Base-by-base conservation (phyloP, 2,888 invertebrate genomes). In the Drosophila infuscata region DNA sequence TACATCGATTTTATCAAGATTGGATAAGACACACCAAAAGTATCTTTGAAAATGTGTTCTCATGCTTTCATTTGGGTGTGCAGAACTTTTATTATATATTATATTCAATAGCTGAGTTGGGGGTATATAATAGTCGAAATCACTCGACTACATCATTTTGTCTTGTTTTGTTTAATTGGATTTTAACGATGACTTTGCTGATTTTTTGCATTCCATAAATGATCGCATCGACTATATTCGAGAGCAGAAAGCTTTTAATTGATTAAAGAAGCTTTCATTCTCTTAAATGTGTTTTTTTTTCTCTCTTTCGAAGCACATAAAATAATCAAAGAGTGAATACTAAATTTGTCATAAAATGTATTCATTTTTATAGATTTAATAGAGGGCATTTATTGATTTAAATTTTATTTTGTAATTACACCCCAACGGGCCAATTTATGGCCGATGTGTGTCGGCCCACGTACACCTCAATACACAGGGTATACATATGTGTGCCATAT, bases 221-320 rank as follows among this genome's bases (percentile, higher is more conserved):
- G 54, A 29, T 12, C 12, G 12, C 6, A 25, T 3, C 5, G 3
- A 12, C 9, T 53, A 8, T 20, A 20, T 35, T 35, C 17, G 36
- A 49, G 4, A 12, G 46, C 65, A 72, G 0, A 54, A 65, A 11
- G 30, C 29, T 43, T 38, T 12, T 36, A 15, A 25, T 11, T 29
- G 11, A 29, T 12, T 32, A 6, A 11, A 30, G 15, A 15, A 49
- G 35, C 35, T 35, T 35, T 12, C 5, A 2, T 49, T n/a, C 38
- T 41, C n/a, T 63, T 35, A 29, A 32, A 20, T 20, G 30, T 20
- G 11, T 6, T 36, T 12, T 60, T 12, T 60, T 7, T 7, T 17
- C 54, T 38, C 17, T 3, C 35, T 35, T 15, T 25, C 2, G 9
- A 3, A 0, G 9, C 5, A 3, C 12, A 53, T 15, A 35, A 12